These are phyloP conservation scores for Buphagus erythrorhynchus DNA, from an alignment of 2,797 vertebrate genomes.

Conservation along the genomic window DNA sequence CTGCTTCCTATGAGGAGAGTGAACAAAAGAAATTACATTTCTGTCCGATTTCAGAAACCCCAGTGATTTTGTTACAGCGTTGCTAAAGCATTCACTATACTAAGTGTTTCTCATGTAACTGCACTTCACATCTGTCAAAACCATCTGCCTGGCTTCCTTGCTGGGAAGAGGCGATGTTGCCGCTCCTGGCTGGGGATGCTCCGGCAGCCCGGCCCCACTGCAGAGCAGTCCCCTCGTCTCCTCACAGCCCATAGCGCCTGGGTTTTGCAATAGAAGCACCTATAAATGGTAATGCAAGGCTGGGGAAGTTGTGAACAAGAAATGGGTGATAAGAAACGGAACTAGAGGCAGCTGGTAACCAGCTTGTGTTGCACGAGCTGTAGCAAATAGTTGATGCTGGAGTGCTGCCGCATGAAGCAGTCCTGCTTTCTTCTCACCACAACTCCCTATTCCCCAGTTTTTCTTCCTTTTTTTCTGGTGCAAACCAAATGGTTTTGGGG, in stretches of 20 bases:
- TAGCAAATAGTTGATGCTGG: neutral
- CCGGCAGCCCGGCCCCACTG: rapidly evolving
- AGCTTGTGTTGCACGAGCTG: neutral
- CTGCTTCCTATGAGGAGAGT: neutral
- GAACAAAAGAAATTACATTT: neutral
- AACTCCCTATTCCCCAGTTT: neutral
- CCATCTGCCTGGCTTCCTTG: neutral
- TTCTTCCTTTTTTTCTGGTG: neutral
- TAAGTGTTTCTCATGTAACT: neutral
- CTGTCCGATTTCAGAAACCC: neutral
- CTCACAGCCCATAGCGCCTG: rapidly evolving
- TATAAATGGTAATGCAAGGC: neutral
- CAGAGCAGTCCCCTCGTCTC: rapidly evolving
- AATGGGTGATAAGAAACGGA: neutral
- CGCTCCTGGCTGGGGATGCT: neutral
- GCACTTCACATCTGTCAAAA: neutral
- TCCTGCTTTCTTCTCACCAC: neutral
- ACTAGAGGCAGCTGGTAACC: neutral
- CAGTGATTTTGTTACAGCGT: neutral
- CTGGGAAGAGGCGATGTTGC: rapidly evolving
- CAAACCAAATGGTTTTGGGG: neutral
- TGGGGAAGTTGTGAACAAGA: neutral
- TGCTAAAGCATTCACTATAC: neutral
- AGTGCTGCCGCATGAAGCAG: neutral
- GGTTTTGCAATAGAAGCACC: neutral